Evolutionary conservation across 2,888 invertebrate species (phyloP), one percentile per base, ranked within the genome.

Genomic region (Lampropteryx suffumata): DNA sequence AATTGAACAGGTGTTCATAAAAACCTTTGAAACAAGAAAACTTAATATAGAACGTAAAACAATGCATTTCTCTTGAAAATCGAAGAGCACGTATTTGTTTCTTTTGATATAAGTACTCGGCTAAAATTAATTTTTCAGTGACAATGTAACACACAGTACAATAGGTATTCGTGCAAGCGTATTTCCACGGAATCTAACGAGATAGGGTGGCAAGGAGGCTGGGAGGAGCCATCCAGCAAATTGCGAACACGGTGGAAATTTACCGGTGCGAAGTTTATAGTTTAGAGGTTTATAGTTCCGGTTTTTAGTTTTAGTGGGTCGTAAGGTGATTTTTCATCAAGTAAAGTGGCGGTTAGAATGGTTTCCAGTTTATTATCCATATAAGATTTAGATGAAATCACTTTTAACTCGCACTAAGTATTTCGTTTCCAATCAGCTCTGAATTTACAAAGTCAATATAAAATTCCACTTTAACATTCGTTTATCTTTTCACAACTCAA

Each of bases 271-370:
- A 33, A 49, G 37, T 57, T 57, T 47, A 47, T 50, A 37, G 48
- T 50, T 55, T 50, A 53, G 47, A 47, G 44, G 37, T 55, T 52
- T 52, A 45, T 48, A 36, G 54, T 50, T 53, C 53, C 50, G 50
- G 48, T 51, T 51, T 55, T 55, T 35, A 55, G 43, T 50, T 55
- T 55, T 52, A 44, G 52, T 53, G 49, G 42, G 29, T 41, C 43
- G 43, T 49, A 33, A 37, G 32, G 49, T 43, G 43, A 48, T 42
- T 49, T 48, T 48, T 41, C 29, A 48, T 48, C 26, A 41, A 29
- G 29, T 14, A 35, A 24, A 41, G 48, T 41, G 30, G 33, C 13
- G 34, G 4, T 14, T 4, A 9, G 12, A 17, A 21, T 10, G 27
- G 12, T 12, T 33, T 26, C 12, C 21, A 40, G 28, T 47, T 46